Evolutionary conservation across 2,888 invertebrate genomes (phyloP), one percentile per base, ranked within the genome.

Genomic region (Lepeophtheirus nordmannii): DNA sequence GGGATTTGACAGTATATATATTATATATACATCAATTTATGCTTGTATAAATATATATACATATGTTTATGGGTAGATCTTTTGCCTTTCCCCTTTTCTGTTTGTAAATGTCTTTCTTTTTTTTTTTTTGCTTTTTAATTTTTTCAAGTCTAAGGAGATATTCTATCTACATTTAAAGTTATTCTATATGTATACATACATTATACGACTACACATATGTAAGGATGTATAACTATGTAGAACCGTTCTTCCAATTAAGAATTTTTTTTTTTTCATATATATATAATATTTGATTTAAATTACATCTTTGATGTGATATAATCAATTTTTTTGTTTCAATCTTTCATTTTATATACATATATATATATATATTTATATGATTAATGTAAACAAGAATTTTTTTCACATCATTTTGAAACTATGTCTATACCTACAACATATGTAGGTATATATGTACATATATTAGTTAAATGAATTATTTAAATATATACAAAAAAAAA

Each of bases 341-440:
- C 17, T 46, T 8, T 17, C 53, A 14, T 46, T 30, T 22, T 30
- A 14, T 30, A 30, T 22, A 59, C 12, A 59, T 59, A 59, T 59
- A 59, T 59, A 59, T 20, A 59, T 59, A 59, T 59, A 59, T 22
- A 59, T 41, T 30, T 59, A 59, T 22, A 20, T 59, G 20, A 10
- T 30, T 14, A 37, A 37, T 23, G 59, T 11, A 59, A 10, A 59
- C 23, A 23, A 59, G 20, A 10, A n/a, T 22, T n/a, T 20, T 22
- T 20, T 59, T 59, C 23, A 23, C 23, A 59, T 30, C 30, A 30
- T 30, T 30, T 30, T 30, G 30, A 30, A 30, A 30, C 30, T 17
- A 30, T 17, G 37, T 30, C 12, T 20, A 22, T 17, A n/a, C 12
- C 12, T 58, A 20, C 14, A n/a, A 20, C 17, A 58, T 58, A 20